Evolutionary conservation across 2,888 invertebrate genomes (phyloP).

Genomic region (Phorcus lineatus): DNA sequence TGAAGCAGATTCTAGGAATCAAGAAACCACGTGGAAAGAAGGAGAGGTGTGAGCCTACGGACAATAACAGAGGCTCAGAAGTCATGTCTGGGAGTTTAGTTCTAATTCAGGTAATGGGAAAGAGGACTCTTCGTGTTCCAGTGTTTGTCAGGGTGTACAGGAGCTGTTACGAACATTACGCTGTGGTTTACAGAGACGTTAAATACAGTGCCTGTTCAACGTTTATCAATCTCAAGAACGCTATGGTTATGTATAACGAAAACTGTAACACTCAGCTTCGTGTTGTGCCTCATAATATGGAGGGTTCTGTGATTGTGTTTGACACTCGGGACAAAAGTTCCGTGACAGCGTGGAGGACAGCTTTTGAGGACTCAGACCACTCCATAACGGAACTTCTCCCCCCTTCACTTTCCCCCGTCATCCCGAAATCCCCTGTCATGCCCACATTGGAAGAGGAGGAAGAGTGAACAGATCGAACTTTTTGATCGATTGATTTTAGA

Average conservation of each 20-base stretch:
- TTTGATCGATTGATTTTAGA: neutral
- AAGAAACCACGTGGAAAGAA: neutral
- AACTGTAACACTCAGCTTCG: constrained; percentile 13
- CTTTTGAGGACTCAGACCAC: constrained; percentile 23
- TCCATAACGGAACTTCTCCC: constrained; percentile 25
- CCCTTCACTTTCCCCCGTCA: constrained; percentile 36
- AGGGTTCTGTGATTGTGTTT: constrained; percentile 33
- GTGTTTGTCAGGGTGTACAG: constrained; percentile 38
- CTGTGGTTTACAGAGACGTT: constrained; percentile 23
- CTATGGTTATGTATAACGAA: neutral
- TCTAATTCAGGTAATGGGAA: neutral
- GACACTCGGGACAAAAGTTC: constrained; percentile 16
- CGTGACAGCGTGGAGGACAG: constrained; percentile 26
- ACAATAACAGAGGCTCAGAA: neutral
- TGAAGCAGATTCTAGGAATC: constrained; percentile 13
- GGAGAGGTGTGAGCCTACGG: neutral
- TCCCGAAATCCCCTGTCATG: constrained; percentile 33
- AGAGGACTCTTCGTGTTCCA: constrained; percentile 21
- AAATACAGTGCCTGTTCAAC: neutral
- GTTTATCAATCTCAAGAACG: constrained; percentile 10
- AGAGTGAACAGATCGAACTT: constrained; percentile 8
- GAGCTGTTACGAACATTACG: constrained; percentile 33
- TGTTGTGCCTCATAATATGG: constrained; percentile 29
- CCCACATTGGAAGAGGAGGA: constrained; percentile 39
- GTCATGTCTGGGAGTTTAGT: neutral